phyloP scores from a whole-genome alignment of 2,113 vertebrate species.

The Melanerpes formicivorus region DNA sequence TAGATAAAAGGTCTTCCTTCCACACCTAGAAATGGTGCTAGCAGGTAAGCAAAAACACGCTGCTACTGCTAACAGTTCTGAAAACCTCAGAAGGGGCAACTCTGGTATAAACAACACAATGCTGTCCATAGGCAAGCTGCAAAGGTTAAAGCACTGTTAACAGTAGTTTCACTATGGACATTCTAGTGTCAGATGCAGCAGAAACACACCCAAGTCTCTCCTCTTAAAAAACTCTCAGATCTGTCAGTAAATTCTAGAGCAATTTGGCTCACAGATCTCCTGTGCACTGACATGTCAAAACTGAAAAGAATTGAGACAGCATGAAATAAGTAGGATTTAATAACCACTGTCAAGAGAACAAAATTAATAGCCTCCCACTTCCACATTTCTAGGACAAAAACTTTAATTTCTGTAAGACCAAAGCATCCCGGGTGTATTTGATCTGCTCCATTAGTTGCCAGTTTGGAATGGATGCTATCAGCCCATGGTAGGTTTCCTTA shows the following conservation, averaged over 20 bases:
- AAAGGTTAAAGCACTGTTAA: background rate
- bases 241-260: background rate
- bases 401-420: constrained; percentile 37
- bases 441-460: constrained; percentile 2
- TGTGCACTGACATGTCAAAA: background rate
- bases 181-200: background rate
- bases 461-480: background rate
- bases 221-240: background rate
- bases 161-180: background rate
- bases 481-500: background rate
- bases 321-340: constrained; percentile 22
- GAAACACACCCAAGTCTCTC: background rate
- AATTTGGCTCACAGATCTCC: accelerated
- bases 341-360: constrained; percentile 16
- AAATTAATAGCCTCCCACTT: constrained; percentile 32
- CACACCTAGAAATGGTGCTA: background rate
- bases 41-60: background rate
- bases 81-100: background rate
- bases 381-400: constrained; percentile 1
- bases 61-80: background rate
- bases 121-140: background rate
- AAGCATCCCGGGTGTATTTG: background rate
- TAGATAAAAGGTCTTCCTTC: background rate
- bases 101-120: accelerated
- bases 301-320: constrained; percentile 1